Evolutionary conservation across 2,888 invertebrate genomes (phyloP).

Genomic region (Penaeus monodon): DNA sequence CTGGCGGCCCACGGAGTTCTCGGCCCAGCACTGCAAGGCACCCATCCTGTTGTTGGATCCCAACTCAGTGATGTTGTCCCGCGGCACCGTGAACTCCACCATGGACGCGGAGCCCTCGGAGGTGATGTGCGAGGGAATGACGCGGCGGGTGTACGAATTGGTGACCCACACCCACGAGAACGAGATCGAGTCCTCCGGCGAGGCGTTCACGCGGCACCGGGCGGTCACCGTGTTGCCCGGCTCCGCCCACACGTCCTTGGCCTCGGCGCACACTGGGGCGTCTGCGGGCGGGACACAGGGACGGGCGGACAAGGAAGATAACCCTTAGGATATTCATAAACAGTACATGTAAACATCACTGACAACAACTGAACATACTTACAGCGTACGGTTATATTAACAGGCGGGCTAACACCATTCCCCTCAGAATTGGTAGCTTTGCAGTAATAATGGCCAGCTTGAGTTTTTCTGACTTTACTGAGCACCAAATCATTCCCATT

Average conservation of each 20-base stretch:
- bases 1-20: constrained; percentile 57
- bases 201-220: constrained; percentile 51
- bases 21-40: constrained; percentile 58
- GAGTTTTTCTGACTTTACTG: constrained; percentile 32
- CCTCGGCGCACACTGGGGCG: constrained; percentile 54
- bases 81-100: constrained; percentile 57
- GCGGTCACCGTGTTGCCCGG: constrained; percentile 45
- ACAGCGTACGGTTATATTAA: constrained; percentile 62
- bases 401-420: constrained; percentile 46
- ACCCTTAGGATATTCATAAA: background rate
- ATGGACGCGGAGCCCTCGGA: constrained; percentile 44
- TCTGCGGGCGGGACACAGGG: constrained; percentile 28
- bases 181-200: constrained; percentile 40
- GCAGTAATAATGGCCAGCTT: constrained; percentile 61
- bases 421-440: constrained; percentile 54
- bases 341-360: background rate
- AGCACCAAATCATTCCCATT: constrained; percentile 57
- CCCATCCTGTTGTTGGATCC: constrained; percentile 53
- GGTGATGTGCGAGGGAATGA: constrained; percentile 40
- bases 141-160: constrained; percentile 38
- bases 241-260: constrained; percentile 57
- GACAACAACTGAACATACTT: constrained; percentile 23
- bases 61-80: constrained; percentile 52
- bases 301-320: background rate
- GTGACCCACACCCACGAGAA: constrained; percentile 65